Conservation (phyloP, 2,113 vertebrate species). For the Periophthalmodon schlosseri region DNA sequence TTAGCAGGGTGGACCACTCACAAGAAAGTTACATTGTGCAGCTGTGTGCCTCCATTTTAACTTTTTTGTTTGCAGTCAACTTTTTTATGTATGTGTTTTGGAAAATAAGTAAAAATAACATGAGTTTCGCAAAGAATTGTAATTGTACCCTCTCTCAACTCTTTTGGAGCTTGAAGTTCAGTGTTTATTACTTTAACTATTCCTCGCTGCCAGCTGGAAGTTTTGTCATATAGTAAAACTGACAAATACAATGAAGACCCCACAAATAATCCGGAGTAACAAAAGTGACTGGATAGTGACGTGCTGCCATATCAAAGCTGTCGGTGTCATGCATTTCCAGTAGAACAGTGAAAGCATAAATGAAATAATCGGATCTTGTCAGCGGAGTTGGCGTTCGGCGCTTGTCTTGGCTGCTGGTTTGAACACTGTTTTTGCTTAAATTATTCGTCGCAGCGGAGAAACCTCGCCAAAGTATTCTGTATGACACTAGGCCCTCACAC, state of each 20-base stretch:
- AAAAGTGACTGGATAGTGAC: constrained; percentile 1
- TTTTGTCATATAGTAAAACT: neutral
- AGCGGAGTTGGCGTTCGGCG: neutral
- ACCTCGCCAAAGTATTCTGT: constrained; percentile 50
- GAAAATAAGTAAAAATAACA: no score
- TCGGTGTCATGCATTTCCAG: neutral
- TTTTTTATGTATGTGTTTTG: no score
- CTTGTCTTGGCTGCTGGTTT: constrained; percentile 1
- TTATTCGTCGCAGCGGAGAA: constrained; percentile 38
- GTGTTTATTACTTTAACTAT: neutral
- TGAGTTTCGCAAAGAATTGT: no score
- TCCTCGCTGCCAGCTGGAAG: neutral
- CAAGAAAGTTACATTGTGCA: neutral
- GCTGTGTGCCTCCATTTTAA: neutral
- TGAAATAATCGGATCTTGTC: constrained; percentile 7
- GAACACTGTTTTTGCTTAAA: constrained; percentile 38
- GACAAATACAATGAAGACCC: neutral
- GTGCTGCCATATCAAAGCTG: neutral
- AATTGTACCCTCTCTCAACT: no score
- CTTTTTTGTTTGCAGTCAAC: no score
- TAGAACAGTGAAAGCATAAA: neutral
- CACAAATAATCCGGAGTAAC: neutral
- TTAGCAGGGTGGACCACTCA: neutral
- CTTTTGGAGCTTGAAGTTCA: neutral
- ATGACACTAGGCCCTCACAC: constrained; percentile 42